These are phyloP conservation scores for Hycleus phaleratus DNA, from an alignment of 1,140 invertebrate species.

Conservation along the genomic window DNA sequence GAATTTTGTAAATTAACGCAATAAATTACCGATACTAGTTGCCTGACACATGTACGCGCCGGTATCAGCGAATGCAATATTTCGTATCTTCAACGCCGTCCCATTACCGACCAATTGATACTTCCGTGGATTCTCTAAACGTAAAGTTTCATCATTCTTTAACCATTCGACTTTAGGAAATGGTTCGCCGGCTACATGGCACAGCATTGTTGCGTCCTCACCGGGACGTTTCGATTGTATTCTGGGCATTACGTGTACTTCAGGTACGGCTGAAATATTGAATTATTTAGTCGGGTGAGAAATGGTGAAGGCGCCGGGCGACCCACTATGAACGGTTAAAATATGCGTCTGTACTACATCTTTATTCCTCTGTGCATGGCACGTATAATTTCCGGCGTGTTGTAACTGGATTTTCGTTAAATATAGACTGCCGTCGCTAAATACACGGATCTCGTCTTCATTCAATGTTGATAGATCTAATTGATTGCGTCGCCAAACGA, in stretches of 20 bases:
- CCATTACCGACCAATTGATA: conserved; percentile 64
- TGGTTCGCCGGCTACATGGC: conserved; percentile 63
- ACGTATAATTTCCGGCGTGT: conserved; percentile 75
- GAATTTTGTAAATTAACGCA: neutral
- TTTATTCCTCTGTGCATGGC: conserved; percentile 65
- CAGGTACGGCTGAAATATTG: conserved; percentile 51
- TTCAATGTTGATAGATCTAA: conserved; percentile 57
- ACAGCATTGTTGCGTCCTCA: conserved; percentile 59
- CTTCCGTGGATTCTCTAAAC: conserved; percentile 47
- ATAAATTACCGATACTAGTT: conserved; percentile 46
- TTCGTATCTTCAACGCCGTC: conserved; percentile 57
- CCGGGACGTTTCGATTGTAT: conserved; percentile 59
- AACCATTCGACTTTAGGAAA: conserved; percentile 62
- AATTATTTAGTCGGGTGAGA: neutral
- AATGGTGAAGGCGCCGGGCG: conserved; percentile 33
- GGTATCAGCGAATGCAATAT: conserved; percentile 64
- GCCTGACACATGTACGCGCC: conserved; percentile 75
- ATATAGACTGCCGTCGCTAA: conserved; percentile 68
- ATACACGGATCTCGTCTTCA: conserved; percentile 60
- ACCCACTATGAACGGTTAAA: conserved; percentile 65
- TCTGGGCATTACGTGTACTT: conserved; percentile 59
- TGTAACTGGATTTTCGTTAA: conserved; percentile 66
- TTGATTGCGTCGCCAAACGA: conserved; percentile 65
- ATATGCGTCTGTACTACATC: conserved; percentile 70
- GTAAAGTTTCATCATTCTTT: conserved; percentile 63